These are phyloP conservation scores for Polypterus bichir DNA, from an alignment of 2,113 vertebrate species.

Conservation along the genomic window DNA sequence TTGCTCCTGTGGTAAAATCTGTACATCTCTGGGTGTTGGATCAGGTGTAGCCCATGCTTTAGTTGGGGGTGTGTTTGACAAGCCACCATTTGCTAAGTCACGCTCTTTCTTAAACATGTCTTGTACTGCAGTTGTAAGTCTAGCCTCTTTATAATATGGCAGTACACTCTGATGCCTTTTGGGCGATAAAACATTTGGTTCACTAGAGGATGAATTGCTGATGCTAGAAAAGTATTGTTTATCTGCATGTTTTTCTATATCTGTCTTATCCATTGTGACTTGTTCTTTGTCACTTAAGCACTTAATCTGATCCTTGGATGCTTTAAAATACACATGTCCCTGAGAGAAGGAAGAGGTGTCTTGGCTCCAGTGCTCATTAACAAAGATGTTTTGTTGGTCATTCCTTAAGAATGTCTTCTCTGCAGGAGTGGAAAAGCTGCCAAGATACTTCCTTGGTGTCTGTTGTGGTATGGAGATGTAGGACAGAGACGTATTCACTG, in stretches of 20 bases:
- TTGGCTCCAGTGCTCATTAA: constrained; percentile 30
- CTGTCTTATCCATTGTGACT: constrained; percentile 11
- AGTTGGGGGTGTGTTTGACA: constrained; percentile 23
- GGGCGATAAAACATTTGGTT: constrained; percentile 20
- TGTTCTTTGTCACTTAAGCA: constrained; percentile 25
- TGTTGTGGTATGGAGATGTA: constrained; percentile 26
- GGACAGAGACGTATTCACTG: constrained; percentile 29
- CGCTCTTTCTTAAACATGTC: constrained; percentile 16
- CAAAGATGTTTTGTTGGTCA: constrained; percentile 30
- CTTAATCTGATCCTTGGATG: constrained; percentile 32
- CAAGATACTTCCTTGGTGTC: constrained; percentile 24
- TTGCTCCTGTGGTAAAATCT: constrained; percentile 33
- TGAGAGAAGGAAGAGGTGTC: constrained; percentile 23
- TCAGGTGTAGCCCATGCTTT: constrained; percentile 29
- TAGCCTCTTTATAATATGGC: neutral
- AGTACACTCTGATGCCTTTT: constrained; percentile 1
- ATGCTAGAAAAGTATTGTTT: constrained; percentile 15
- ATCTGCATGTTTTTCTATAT: constrained; percentile 12
- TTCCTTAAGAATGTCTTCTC: constrained; percentile 33
- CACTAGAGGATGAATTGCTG: constrained; percentile 6
- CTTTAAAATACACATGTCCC: constrained; percentile 25
- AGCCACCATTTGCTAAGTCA: constrained; percentile 18
- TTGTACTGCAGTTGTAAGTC: neutral
- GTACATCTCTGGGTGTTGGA: constrained; percentile 28
- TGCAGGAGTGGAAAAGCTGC: constrained; percentile 19